Percentiles rank a stretch among this genome's conserved stretches.
Evolutionary conservation across 2,113 vertebrate species (phyloP).

Genomic region (Paracyprichromis sp.): DNA sequence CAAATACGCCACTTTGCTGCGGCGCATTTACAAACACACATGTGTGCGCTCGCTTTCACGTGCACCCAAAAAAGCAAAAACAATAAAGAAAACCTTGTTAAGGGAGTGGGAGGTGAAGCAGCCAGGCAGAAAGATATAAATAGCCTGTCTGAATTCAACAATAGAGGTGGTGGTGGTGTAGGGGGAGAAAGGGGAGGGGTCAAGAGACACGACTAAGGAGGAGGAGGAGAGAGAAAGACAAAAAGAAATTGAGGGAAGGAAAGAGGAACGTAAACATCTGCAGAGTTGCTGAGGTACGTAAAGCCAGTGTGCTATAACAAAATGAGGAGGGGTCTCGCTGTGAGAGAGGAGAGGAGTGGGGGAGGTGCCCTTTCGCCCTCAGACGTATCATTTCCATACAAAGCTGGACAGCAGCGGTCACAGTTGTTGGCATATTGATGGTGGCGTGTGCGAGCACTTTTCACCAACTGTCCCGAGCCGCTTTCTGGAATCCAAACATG

Average conservation of each 20-base stretch:
- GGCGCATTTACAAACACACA: not conserved
- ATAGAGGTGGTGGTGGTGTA: constrained; percentile 35
- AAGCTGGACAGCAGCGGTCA: constrained; percentile 29
- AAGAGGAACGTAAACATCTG: not conserved
- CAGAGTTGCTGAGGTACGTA: not conserved
- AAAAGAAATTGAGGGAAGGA: not conserved
- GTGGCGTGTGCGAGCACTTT: not conserved
- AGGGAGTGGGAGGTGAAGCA: constrained; percentile 56
- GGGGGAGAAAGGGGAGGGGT: not conserved
- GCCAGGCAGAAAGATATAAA: constrained; percentile 64
- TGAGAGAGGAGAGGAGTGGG: not conserved
- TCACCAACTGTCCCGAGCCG: not conserved
- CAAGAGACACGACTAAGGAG: constrained; percentile 4
- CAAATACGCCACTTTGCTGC: not conserved
- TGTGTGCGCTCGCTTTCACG: not conserved
- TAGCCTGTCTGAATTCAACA: constrained; percentile 65
- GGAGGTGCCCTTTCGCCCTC: not conserved
- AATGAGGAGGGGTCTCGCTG: constrained; percentile 1
- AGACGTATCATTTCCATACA: constrained; percentile 7
- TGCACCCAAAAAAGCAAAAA: constrained; percentile 10
- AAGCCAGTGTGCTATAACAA: constrained; percentile 2
- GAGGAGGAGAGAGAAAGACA: not conserved
- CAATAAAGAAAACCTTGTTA: constrained; percentile 55
- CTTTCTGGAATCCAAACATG: constrained; percentile 20
- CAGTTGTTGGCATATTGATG: constrained; percentile 15